These are phyloP conservation scores for Chironomus tentans DNA, from an alignment of 2,888 invertebrate genomes.

Conservation along the genomic window DNA sequence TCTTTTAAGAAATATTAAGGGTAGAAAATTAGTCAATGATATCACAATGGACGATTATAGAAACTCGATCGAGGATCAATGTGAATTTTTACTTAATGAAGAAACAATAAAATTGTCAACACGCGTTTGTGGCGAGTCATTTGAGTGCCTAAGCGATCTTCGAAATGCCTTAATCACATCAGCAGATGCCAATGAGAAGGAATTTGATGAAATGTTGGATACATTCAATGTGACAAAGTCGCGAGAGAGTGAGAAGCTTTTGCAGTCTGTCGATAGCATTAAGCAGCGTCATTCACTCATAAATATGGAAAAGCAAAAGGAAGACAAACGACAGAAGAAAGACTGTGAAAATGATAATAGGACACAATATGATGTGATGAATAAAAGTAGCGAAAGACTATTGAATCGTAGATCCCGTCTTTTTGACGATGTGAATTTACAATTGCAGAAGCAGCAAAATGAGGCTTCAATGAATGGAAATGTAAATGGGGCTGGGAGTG, in stretches of 20 bases:
- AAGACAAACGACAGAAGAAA: conserved; percentile 22
- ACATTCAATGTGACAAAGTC: conserved; percentile 36
- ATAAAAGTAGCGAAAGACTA: conserved; percentile 34
- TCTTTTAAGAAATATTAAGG: conserved; percentile 7
- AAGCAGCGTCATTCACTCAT: conserved; percentile 35
- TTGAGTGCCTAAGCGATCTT: background rate
- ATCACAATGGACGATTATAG: conserved; percentile 8
- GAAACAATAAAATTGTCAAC: conserved; percentile 8
- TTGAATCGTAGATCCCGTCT: conserved; percentile 40
- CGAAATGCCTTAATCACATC: background rate
- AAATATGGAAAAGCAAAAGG: conserved; percentile 28
- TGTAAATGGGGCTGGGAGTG: background rate
- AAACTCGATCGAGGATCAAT: conserved; percentile 25
- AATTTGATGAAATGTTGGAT: conserved; percentile 39
- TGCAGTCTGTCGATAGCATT: conserved; percentile 39
- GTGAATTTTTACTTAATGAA: conserved; percentile 17
- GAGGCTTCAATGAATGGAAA: background rate
- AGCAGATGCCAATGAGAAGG: conserved; percentile 33
- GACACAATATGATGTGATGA: conserved; percentile 21
- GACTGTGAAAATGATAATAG: conserved; percentile 25
- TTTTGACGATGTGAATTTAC: conserved; percentile 36
- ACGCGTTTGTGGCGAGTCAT: background rate
- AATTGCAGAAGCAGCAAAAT: conserved; percentile 13
- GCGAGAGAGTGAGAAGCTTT: conserved; percentile 39
- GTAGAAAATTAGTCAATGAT: conserved; percentile 2